Base-by-base conservation (phyloP, 2,797 vertebrate genomes). In the Tolypeutes matacus region DNA sequence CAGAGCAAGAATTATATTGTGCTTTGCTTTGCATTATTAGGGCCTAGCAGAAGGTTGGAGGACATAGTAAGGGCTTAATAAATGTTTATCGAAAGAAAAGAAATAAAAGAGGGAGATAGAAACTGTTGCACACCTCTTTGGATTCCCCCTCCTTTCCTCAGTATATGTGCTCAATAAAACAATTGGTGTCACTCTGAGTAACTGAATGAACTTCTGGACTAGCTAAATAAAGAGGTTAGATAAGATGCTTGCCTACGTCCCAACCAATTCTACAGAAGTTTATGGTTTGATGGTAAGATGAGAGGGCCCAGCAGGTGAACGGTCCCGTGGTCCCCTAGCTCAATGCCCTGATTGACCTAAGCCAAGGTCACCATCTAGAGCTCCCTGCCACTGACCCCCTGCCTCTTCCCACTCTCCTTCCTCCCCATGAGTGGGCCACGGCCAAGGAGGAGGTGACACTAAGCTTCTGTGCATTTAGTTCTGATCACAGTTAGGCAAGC, bases 281-380 rank as follows among this genome's bases (percentile, higher is more conserved):
- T 29, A 62, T 21, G 3, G 14, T 9, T 7, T 39, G 36, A 34
- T 60, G 60, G 10, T 60, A 25, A 8, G 1, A 20, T 20, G 6
- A 65, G 36, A 3, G 75, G 14, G 81, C 73, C 23, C 67, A 3
- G 65, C 42, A 49, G 11, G 31, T 10, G 4, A n/a, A 34, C 2
- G 27, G 49, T 31, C 51, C 65, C 39, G 1, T 10, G 42, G 60
- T 10, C 60, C 27, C 7, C 39, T 8, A 42, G 58, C 8, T 42
- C 2, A 17, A 5, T 14, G 62, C 62, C 31, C 7, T 2, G 11
- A 25, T 0, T 0, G 29, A 31, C 8, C 36, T 31, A 7, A 1
- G 42, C 76, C 53, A 56, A n/a, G 65, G n/a, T 20, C 76, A 20
- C 36, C 65, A 7, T 49, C 27, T 12, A 13, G 31, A 46, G 60